A percentile compares a stretch with the other conserved stretches of the same genome.
Conservation (phyloP, 2,888 invertebrate genomes). For the Acanthosepion pharaonis region DNA sequence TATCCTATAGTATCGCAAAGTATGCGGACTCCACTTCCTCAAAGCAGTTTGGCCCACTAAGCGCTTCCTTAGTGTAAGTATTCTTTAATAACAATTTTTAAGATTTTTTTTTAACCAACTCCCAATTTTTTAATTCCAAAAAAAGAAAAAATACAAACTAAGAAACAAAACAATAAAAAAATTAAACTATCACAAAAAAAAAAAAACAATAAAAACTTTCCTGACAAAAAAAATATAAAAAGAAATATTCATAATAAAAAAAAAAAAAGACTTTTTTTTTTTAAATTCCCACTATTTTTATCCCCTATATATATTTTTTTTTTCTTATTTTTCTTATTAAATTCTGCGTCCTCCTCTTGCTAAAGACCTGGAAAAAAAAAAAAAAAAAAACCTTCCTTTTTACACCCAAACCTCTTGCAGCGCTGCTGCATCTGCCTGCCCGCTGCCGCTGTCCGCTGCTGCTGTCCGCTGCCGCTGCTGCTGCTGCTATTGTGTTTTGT, state of each 20-base stretch:
- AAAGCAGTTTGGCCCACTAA: conserved; percentile 67
- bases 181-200: neutral
- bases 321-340: neutral
- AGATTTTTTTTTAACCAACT: neutral
- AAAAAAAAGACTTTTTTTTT: neutral
- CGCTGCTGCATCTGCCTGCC: conserved; percentile 17
- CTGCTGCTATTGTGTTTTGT: conserved; percentile 39
- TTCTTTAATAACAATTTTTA: conserved; percentile 18
- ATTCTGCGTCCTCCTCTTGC: neutral
- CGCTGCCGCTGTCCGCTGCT: neutral
- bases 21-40: conserved; percentile 63
- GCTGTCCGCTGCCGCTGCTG: neutral
- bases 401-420: conserved; percentile 44
- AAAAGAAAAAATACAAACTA: neutral
- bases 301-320: neutral
- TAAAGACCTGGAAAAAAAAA: neutral
- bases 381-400: neutral
- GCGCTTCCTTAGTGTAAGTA: conserved; percentile 49
- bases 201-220: neutral
- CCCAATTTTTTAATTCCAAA: neutral
- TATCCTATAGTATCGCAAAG: conserved; percentile 71
- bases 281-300: neutral
- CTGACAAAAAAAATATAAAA: neutral
- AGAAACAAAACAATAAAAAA: neutral
- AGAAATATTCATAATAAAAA: neutral